Evolutionary conservation across 2,888 invertebrate species (phyloP), one percentile per base, ranked within the genome.

Genomic region (Onthophagus sagittarius): DNA sequence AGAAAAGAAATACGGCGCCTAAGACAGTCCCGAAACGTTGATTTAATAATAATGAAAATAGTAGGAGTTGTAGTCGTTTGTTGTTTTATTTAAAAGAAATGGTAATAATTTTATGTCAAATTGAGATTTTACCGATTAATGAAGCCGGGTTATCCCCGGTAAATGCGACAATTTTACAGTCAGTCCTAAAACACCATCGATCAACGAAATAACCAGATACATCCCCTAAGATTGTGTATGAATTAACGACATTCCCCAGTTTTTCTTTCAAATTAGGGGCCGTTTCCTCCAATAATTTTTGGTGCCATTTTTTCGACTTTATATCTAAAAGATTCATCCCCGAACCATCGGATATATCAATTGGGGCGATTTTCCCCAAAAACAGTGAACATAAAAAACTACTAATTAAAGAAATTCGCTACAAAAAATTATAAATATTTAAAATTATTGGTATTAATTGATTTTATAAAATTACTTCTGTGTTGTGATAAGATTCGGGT

Each of bases 271-370:
- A 85, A 79, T 92, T 90, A 9, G 93, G 90, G 6, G 92, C 96
- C 82, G 94, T 95, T 0, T 90, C 90, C 86, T 94, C 89, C 13
- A 97, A 85, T 78, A 95, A 92, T 15, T 86, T 85, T 53, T 90
- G 86, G 71, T 93, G 90, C 98, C 98, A 98, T 32, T 87, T 86
- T 85, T 92, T 93, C 0, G 86, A 88, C 33, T 87, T 89, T 71
- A 99, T 94, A 84, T 98, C 92, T 79, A 99, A 87, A 14, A 99
- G 87, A 86, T 99, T 99, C 97, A 97, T 99, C 13, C 99, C 99
- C 0, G 97, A 97, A 0, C 93, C 98, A 84, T 99, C 99, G 0
- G 96, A 90, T 77, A 89, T 90, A 85, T 99, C 99, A 70, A 99
- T 96, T 0, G 96, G 93, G 0, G 97, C 97, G 77, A 96, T 92